Percentiles rank a stretch among this genome's conserved stretches.
Evolutionary conservation across 30 jellyfish, hydroid and myxozoan species (phyloP).

Genomic region (Turritopsis dohrnii): DNA sequence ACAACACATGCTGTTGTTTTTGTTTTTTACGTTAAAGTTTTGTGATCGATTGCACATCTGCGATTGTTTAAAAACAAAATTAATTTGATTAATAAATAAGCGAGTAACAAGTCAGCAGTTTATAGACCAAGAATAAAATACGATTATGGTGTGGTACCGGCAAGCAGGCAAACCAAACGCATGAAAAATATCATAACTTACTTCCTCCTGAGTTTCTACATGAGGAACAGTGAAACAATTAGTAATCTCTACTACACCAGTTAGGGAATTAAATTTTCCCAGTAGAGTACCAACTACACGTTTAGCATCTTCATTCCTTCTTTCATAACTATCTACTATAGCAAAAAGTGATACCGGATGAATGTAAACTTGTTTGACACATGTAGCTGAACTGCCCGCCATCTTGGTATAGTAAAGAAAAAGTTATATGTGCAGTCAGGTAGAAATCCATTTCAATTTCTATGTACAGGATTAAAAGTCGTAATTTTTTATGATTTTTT

Average conservation of each 20-base stretch:
- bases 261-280: conserved; percentile 41
- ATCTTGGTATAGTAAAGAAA: conserved; percentile 27
- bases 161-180: too few species aligned
- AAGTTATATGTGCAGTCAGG: not conserved
- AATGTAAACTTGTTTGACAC: conserved; percentile 49
- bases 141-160: too few species aligned
- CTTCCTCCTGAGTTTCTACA: conserved; percentile 92
- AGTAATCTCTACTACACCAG: conserved; percentile 66
- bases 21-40: too few species aligned
- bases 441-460: not conserved
- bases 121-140: too few species aligned
- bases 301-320: conserved; percentile 91
- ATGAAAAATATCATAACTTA: not conserved
- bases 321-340: conserved; percentile 75
- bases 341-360: conserved; percentile 89
- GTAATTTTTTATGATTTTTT: too few species aligned
- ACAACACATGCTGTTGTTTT: too few species aligned
- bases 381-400: conserved; percentile 61
- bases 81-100: too few species aligned
- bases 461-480: conserved; percentile 1
- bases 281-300: conserved; percentile 85
- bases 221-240: conserved; percentile 92
- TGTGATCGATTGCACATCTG: too few species aligned
- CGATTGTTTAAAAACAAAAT: too few species aligned
- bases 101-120: too few species aligned